Percentiles rank a stretch among this genome's conserved stretches.
These are phyloP conservation scores for Phoeniculus purpureus DNA, from an alignment of 2,797 vertebrate genomes.

Conservation along the genomic window DNA sequence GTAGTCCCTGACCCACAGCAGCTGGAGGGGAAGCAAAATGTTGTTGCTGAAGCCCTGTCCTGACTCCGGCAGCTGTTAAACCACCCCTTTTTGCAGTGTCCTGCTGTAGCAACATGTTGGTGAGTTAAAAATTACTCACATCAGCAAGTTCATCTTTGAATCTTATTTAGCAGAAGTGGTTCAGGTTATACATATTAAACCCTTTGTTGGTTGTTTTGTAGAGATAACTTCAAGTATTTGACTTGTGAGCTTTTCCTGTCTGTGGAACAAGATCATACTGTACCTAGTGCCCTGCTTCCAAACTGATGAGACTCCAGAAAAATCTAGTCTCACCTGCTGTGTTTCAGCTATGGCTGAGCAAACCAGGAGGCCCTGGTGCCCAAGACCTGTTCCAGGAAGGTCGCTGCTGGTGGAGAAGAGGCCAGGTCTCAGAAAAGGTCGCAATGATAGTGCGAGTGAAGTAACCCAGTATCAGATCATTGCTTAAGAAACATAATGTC, in stretches of 20 bases:
- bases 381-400: accelerated
- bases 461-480: not conserved
- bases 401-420: not conserved
- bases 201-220: not conserved
- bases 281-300: not conserved
- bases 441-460: accelerated
- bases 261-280: not conserved
- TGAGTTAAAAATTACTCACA: not conserved
- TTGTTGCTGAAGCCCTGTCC: not conserved
- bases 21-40: not conserved
- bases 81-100: not conserved
- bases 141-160: not conserved
- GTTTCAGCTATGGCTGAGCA: not conserved
- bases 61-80: not conserved
- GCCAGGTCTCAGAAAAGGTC: not conserved
- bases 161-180: not conserved
- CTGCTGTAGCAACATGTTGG: not conserved
- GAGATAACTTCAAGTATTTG: not conserved
- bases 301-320: not conserved
- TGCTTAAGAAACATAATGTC: not conserved
- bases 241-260: not conserved
- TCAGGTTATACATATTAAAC: not conserved
- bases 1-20: not conserved
- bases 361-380: not conserved
- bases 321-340: not conserved